Base-by-base conservation (phyloP, 2,113 vertebrate species). In the Zosterops lateralis region DNA sequence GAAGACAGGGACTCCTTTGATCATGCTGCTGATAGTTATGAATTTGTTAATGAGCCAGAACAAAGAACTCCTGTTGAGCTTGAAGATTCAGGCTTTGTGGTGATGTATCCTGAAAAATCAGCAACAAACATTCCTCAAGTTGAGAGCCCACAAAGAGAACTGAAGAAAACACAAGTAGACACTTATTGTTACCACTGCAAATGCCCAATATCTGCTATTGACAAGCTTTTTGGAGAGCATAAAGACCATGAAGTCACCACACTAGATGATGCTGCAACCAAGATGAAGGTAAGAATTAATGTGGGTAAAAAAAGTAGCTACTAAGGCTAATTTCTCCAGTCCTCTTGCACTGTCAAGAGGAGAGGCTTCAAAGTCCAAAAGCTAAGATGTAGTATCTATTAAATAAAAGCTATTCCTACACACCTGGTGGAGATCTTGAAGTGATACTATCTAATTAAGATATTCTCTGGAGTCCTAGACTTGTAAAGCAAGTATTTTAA, bases 171-270 rank as follows among this genome's bases (percentile, higher is more conserved):
- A 22, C 98, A 98, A 76, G 93, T 98, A 94, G 98, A 99, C 92
- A 98, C 98, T 47, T 99, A 98, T 42, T 99, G 99, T 95, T 95
- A 98, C 53, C 97, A 97, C 61, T 99, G 99, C 93, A 98, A 96
- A 87, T 97, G 97, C 94, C 98, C 98, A 76, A 97, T 99, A 95
- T 98, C 98, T 85, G 97, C 98, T 75, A 97, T 97, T 38, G 98
- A 98, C 86, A 97, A 96, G 58, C 86, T 95, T 38, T 98, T 97
- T 89, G 98, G 96, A 68, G 97, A 97, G 32, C 99, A 99, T 93
- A 97, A 97, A 92, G 96, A 97, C 64, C 99, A 99, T 16, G 96
- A 98, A 56, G 96, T 98, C 64, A 98, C 97, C 19, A 95, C 97
- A 5, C 96, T 99, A 89, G 98, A 99, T 87, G 97, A 97, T 83